Evolutionary conservation across 1,140 invertebrate species (phyloP).

Genomic region (Papilio helenus): DNA sequence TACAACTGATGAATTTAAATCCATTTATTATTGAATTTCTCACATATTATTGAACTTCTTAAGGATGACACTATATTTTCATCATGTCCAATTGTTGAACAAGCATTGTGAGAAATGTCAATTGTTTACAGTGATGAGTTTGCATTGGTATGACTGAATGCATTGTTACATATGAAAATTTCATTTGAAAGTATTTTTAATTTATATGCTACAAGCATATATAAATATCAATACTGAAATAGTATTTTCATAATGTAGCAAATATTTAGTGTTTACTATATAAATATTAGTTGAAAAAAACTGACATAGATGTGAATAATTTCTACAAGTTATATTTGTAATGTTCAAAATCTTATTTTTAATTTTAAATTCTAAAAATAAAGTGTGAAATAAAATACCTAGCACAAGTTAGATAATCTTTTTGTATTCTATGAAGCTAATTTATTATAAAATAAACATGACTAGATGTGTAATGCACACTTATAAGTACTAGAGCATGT

Average conservation of each 20-base stretch:
- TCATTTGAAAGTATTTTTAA: not conserved
- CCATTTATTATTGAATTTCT: not conserved
- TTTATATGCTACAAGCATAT: not conserved
- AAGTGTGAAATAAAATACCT: not conserved
- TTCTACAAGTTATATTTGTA: not conserved
- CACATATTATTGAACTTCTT: constrained; percentile 6
- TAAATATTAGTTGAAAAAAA: not conserved
- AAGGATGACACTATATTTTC: constrained; percentile 8
- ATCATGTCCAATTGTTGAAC: not conserved
- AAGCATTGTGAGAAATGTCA: constrained; percentile 9
- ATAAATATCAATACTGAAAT: not conserved
- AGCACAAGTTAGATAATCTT: not conserved
- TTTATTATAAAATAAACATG: constrained; percentile 10
- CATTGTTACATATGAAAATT: not conserved
- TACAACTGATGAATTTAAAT: not conserved
- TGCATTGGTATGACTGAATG: not conserved
- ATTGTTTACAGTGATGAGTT: constrained; percentile 2
- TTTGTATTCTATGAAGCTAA: not conserved
- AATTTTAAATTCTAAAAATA: not conserved
- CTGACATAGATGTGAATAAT: too few species aligned
- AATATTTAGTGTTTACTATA: not conserved
- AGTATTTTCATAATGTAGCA: not conserved
- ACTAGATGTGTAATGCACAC: not conserved
- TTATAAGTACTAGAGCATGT: constrained; percentile 30
- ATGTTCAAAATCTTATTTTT: not conserved